Base-by-base conservation (phyloP, 1,140 invertebrate species). In the Thaumatotibia leucotreta region DNA sequence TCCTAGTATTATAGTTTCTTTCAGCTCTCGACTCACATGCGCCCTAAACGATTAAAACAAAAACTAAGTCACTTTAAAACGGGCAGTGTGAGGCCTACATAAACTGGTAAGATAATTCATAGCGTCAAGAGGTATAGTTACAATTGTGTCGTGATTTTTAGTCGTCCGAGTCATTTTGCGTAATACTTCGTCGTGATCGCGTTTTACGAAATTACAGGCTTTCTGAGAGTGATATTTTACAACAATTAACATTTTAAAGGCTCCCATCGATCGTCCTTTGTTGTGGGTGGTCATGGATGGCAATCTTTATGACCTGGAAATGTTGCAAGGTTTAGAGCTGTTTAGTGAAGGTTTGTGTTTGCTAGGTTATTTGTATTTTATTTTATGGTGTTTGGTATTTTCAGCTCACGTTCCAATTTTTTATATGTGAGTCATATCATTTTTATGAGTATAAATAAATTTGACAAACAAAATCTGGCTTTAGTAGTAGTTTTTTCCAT, bases 241-340 rank as follows among this genome's bases (percentile, higher is more conserved):
- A 58, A 62, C 32, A 62, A 62, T 62, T 32, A 62, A 62, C 31
- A 62, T 32, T 62, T 62, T 62, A 62, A 62, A 62, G 14, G 29
- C 61, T 35, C 22, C 52, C 31, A 62, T 33, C 61, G 61, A 62
- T 33, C 61, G 20, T 62, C 61, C n/a, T 62, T 62, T 62, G 29
- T 33, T 62, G n/a, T n/a, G 52, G 52, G 52, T 58, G 52, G 52
- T 27, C 52, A 52, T 52, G 23, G 52, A 27, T 14, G 52, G 24
- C 29, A 27, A 54, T 58, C 52, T 58, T 58, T 58, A 58, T n/a
- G 52, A 14, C 24, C 52, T 27, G 52, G n/a, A 4, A 29, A 2
- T 58, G 50, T 23, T 27, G 52, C 52, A 58, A 58, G 52, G 23
- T 58, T 4, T 49, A 17, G 11, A 14, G n/a, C 4, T 4, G 14